A percentile compares a stretch with the other conserved stretches of the same genome.
These are phyloP conservation scores for Agriopis aurantiaria DNA, from an alignment of 2,888 invertebrate species.

Conservation along the genomic window DNA sequence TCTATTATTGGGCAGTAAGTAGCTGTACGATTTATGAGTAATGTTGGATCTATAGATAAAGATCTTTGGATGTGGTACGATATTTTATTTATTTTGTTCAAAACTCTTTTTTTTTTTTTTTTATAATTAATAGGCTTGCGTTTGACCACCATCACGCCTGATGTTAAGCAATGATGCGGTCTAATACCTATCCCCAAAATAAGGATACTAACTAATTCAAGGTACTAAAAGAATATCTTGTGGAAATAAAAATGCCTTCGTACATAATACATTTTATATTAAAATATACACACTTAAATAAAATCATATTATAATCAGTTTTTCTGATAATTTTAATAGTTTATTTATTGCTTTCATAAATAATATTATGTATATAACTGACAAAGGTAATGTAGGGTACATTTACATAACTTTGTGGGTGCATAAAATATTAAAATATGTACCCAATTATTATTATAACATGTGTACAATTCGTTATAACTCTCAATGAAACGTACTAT, in stretches of 20 bases:
- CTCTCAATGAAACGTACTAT: constrained; percentile 22
- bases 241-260: constrained; percentile 9
- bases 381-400: neutral
- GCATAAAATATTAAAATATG: constrained; percentile 44
- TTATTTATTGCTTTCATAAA: constrained; percentile 65
- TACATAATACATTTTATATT: constrained; percentile 66
- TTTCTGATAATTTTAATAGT: constrained; percentile 51
- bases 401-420: constrained; percentile 19
- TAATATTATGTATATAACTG: constrained; percentile 8
- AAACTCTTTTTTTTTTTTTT: too few relatives aligned
- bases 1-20: too few relatives aligned
- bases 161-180: too few relatives aligned
- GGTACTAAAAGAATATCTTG: neutral
- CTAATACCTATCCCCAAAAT: neutral
- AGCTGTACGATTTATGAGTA: too few relatives aligned
- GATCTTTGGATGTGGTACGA: too few relatives aligned
- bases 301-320: constrained; percentile 51
- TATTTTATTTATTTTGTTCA: neutral
- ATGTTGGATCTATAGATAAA: too few relatives aligned
- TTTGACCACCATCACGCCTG: too few relatives aligned
- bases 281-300: constrained; percentile 73
- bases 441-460: constrained; percentile 33
- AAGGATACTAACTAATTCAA: neutral
- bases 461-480: constrained; percentile 42
- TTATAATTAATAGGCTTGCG: too few relatives aligned